Evolutionary conservation across 1,140 invertebrate genomes (phyloP), one percentile per base, ranked within the genome.

Genomic region (Ptiloglossa arizonensis): DNA sequence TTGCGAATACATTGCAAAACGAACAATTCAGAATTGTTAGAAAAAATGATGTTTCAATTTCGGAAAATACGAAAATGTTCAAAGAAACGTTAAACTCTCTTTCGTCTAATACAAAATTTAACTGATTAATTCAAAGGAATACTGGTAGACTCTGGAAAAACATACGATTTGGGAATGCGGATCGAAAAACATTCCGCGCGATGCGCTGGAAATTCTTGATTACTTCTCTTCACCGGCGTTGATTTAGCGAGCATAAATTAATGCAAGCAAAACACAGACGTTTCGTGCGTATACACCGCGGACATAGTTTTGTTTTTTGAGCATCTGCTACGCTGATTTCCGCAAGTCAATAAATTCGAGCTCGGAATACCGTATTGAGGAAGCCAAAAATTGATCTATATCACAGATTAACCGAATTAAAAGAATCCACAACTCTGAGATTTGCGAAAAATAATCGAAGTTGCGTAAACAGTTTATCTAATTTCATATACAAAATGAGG

Each of bases 191-290:
- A 62, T 80, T 52, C 52, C 62, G 67, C 35, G 27, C 44, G 59
- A 52, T 29, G 57, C 54, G 48, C 59, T 66, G 67, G 72, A 56
- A 71, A 81, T 83, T 83, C 85, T 78, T 87, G 86, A 87, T 87
- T 88, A 77, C 83, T 82, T 62, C 81, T 79, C 80, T 87, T 87
- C 85, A 83, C 35, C 52, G 46, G 59, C 35, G 62, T 67, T 66
- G 29, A 56, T 83, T 72, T 57, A 68, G 48, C 52, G 68, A 29
- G 78, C 81, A 71, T 80, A 64, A 59, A 48, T 67, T 71, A 69
- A 79, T 67, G 63, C 64, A 76, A 70, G 60, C 70, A 60, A 54
- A 79, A 82, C 67, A 67, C 44, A 15, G 17, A 32, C 59, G 68
- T 60, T 56, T 56, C 32, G 52, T 19, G 15, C 19, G 11, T 35